phyloP scores from a whole-genome alignment of 1,140 invertebrate species.

The Lepidurus arcticus region DNA sequence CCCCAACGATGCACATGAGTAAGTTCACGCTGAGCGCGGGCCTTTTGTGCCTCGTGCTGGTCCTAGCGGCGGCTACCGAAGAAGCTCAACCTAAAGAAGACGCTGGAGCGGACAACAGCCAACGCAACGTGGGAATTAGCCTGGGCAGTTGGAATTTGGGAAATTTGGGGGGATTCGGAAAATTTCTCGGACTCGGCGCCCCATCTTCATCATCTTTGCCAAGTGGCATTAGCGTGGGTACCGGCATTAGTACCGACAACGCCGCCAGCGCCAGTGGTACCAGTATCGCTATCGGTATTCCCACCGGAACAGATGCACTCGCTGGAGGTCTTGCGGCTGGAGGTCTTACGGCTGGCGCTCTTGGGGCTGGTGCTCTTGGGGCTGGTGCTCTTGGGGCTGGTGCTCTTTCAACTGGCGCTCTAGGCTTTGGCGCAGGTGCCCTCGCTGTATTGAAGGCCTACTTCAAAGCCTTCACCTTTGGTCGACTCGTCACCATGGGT shows the following conservation, averaged over 20 bases:
- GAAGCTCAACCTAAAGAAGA: background rate
- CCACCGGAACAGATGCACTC: background rate
- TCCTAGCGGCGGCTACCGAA: background rate
- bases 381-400: background rate
- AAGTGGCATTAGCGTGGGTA: background rate
- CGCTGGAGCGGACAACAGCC: background rate
- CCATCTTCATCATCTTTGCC: background rate
- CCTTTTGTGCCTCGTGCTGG: background rate
- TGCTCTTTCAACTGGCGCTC: background rate
- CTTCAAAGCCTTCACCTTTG: background rate
- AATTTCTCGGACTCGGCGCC: background rate
- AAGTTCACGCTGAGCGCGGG: background rate
- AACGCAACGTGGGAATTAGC: background rate
- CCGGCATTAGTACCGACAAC: background rate
- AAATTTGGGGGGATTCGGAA: background rate
- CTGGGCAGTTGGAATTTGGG: slow-evolving; percentile 1
- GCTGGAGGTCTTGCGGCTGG: background rate
- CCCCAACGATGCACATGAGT: background rate
- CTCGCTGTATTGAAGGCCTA: background rate
- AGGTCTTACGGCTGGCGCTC: background rate
- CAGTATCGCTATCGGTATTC: background rate
- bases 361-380: too few relatives aligned
- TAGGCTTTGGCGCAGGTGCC: background rate
- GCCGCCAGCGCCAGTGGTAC: background rate
- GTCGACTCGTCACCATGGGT: background rate